Evolutionary conservation across 2,797 vertebrate genomes (phyloP).

Genomic region (Melanogrammus aeglefinus): DNA sequence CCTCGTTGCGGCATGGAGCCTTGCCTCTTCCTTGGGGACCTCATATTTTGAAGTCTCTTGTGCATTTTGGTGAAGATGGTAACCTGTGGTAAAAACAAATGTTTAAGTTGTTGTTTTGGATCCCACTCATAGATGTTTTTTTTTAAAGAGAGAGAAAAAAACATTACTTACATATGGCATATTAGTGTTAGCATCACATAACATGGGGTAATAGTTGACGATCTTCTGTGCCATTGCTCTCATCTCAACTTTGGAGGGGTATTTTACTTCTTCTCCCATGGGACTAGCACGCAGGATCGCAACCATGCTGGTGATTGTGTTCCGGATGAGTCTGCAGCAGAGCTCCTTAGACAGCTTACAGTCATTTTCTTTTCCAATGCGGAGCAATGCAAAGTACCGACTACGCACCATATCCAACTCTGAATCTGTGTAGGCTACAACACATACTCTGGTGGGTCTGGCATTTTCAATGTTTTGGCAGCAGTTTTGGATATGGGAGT

Average conservation of each 20-base stretch:
- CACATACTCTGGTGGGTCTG: constrained; percentile 39
- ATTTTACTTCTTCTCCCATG: constrained; percentile 28
- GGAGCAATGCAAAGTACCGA: constrained; percentile 29
- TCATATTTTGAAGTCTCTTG: constrained; percentile 38
- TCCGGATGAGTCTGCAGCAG: constrained; percentile 32
- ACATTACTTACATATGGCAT: constrained; percentile 5
- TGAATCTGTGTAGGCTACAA: constrained; percentile 37
- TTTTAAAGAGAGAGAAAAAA: constrained; percentile 1
- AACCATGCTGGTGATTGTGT: constrained; percentile 40
- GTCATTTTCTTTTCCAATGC: constrained; percentile 27
- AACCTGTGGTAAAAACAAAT: constrained; percentile 24
- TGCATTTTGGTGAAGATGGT: constrained; percentile 38
- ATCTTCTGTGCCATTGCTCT: constrained; percentile 28
- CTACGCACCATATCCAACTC: constrained; percentile 34
- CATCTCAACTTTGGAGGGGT: constrained; percentile 23
- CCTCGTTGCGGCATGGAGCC: constrained; percentile 27
- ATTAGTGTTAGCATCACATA: neutral
- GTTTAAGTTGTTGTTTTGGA: neutral
- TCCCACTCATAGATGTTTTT: neutral
- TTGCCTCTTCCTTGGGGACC: constrained; percentile 32
- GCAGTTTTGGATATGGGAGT: constrained; percentile 19
- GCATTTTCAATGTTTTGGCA: constrained; percentile 36
- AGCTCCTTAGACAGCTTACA: constrained; percentile 37
- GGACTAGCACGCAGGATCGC: constrained; percentile 38
- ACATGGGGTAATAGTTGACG: constrained; percentile 6